Conservation (phyloP, 2,113 vertebrate species). For the Gorsachius goisagi region DNA sequence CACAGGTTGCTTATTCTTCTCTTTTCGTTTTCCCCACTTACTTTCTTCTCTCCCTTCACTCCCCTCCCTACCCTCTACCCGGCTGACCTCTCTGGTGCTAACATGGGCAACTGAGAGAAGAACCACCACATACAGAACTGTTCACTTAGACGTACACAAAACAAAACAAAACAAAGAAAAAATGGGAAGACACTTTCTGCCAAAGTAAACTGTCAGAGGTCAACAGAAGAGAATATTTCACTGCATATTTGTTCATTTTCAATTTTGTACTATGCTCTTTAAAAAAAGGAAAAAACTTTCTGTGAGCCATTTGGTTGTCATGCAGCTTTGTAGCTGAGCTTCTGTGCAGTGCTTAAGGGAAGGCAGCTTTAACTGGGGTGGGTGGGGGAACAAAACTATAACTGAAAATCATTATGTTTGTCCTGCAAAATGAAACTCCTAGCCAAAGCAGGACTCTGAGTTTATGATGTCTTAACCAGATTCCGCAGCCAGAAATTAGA, state of each 20-base stretch:
- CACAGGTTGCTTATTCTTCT: background rate
- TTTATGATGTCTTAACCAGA: conserved; percentile 47
- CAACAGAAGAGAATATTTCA: background rate
- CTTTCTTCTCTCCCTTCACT: background rate
- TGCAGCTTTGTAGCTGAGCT: background rate
- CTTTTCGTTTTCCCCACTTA: background rate
- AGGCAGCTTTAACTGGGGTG: conserved; percentile 23
- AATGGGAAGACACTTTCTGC: background rate
- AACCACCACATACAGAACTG: background rate
- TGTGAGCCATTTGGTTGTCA: background rate
- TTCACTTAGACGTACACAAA: background rate
- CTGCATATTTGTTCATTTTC: background rate
- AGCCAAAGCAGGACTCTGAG: conserved; percentile 10
- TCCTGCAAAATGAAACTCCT: conserved; percentile 44
- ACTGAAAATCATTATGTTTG: conserved; percentile 38
- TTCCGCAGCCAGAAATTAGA: conserved; percentile 54
- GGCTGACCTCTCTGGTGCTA: background rate
- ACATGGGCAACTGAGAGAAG: background rate
- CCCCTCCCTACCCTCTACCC: background rate
- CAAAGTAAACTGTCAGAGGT: background rate
- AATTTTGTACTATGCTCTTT: background rate
- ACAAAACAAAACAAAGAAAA: background rate
- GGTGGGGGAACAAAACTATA: background rate
- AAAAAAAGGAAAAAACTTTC: background rate
- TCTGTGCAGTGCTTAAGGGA: conserved; percentile 23